Conservation (phyloP, 2,888 invertebrate genomes). For the Andrena camellia region DNA sequence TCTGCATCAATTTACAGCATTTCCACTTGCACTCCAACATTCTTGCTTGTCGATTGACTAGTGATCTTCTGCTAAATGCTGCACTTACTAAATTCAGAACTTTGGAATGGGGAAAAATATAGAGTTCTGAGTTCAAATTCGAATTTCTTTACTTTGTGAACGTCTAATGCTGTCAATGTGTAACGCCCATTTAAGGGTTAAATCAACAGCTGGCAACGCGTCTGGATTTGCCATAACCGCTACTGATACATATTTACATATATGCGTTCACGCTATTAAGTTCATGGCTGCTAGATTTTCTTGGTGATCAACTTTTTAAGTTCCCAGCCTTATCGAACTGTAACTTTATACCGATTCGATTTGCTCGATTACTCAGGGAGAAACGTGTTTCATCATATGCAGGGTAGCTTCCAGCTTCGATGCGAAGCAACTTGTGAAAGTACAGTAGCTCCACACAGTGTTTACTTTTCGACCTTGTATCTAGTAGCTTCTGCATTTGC, state of each 20-base stretch:
- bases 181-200: conserved; percentile 6
- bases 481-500: not conserved
- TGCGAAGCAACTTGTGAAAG: not conserved
- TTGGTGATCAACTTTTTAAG: not conserved
- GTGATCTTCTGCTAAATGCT: too few species aligned
- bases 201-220: conserved; percentile 45
- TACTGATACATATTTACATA: conserved; percentile 2
- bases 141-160: too few species aligned
- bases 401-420: not conserved
- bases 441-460: not conserved
- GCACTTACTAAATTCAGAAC: too few species aligned
- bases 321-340: not conserved
- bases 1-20: too few species aligned
- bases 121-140: too few species aligned
- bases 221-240: conserved; percentile 27
- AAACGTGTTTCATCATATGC: not conserved
- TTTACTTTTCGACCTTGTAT: not conserved
- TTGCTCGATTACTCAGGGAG: not conserved
- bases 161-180: too few species aligned
- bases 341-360: not conserved
- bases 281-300: conserved; percentile 53
- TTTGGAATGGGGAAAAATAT: too few species aligned
- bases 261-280: conserved; percentile 48
- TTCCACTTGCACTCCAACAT: too few species aligned
- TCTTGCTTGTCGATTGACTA: too few species aligned